These are phyloP conservation scores for Plagodis pulveraria DNA, from an alignment of 2,888 invertebrate species.

Conservation along the genomic window DNA sequence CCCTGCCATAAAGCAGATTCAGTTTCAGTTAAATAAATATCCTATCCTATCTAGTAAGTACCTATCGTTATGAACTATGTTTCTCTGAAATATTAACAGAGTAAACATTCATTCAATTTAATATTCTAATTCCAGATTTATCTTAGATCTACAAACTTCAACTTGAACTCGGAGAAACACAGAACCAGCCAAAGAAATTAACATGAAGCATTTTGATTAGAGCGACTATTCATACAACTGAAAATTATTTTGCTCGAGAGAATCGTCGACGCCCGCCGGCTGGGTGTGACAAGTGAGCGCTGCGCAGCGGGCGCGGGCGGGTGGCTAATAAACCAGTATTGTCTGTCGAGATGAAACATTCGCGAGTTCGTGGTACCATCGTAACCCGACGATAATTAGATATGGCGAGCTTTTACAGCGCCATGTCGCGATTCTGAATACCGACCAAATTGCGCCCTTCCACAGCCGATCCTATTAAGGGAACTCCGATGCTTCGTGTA, in stretches of 20 bases:
- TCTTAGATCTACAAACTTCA: slow-evolving; percentile 10
- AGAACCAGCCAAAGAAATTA: slow-evolving; percentile 21
- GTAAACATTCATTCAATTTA: slow-evolving; percentile 4
- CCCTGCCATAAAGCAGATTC: no score
- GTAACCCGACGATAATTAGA: slow-evolving; percentile 81
- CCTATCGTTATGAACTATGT: no score
- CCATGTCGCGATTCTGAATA: slow-evolving; percentile 78
- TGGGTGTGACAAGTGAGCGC: not conserved
- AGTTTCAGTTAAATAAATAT: no score
- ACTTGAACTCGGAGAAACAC: slow-evolving; percentile 15
- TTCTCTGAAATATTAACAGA: slow-evolving; percentile 4
- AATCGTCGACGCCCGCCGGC: slow-evolving; percentile 16
- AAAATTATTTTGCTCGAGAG: slow-evolving; percentile 27
- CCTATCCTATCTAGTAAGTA: no score
- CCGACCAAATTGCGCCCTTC: slow-evolving; percentile 82
- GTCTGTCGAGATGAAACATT: slow-evolving; percentile 52
- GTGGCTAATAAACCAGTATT: slow-evolving; percentile 48
- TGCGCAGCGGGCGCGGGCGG: not conserved
- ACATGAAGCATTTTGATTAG: slow-evolving; percentile 34
- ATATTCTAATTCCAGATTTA: slow-evolving; percentile 10
- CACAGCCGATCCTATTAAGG: slow-evolving; percentile 78
- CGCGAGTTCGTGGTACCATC: slow-evolving; percentile 44
- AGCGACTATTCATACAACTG: slow-evolving; percentile 28
- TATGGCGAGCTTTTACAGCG: slow-evolving; percentile 83
- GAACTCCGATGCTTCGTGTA: slow-evolving; percentile 63